These are phyloP conservation scores for Leontocebus nigricollis DNA, from an alignment of 2,797 vertebrate species.

Conservation along the genomic window DNA sequence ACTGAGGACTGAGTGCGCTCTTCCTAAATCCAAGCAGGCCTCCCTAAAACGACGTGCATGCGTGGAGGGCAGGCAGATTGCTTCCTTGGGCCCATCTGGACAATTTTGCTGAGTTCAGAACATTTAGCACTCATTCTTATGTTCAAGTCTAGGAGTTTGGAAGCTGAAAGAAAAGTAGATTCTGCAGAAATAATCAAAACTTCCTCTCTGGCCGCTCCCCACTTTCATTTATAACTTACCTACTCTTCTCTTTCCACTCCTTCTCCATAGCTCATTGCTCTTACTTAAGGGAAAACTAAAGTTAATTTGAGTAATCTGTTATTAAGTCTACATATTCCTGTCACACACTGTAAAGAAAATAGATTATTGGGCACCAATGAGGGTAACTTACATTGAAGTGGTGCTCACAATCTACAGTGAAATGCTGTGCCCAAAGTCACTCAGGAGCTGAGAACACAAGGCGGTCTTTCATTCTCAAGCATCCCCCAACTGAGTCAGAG, in stretches of 20 bases:
- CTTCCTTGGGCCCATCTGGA: not conserved
- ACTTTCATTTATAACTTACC: no score
- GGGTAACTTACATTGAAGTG: not conserved
- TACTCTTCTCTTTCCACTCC: not conserved
- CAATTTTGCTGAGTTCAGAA: not conserved
- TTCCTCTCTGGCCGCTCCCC: not conserved
- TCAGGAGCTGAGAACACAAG: no score
- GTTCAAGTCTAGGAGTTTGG: not conserved
- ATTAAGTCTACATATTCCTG: not conserved
- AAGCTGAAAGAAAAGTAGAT: not conserved
- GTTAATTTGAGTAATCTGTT: not conserved
- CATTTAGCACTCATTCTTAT: not conserved
- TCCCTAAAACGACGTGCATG: accelerated
- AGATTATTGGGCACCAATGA: not conserved
- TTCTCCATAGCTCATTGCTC: not conserved
- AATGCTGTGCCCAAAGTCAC: not conserved
- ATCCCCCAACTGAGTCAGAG: not conserved
- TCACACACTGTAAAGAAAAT: not conserved
- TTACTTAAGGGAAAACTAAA: not conserved
- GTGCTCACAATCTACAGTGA: not conserved
- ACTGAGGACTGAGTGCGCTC: accelerated
- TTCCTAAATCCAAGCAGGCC: not conserved
- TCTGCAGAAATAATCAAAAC: not conserved
- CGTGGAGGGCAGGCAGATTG: not conserved
- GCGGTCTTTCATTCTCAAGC: not conserved